Evolutionary conservation across 1,140 invertebrate species (phyloP), one percentile per base, ranked within the genome.

Genomic region (Lethrus apterus): DNA sequence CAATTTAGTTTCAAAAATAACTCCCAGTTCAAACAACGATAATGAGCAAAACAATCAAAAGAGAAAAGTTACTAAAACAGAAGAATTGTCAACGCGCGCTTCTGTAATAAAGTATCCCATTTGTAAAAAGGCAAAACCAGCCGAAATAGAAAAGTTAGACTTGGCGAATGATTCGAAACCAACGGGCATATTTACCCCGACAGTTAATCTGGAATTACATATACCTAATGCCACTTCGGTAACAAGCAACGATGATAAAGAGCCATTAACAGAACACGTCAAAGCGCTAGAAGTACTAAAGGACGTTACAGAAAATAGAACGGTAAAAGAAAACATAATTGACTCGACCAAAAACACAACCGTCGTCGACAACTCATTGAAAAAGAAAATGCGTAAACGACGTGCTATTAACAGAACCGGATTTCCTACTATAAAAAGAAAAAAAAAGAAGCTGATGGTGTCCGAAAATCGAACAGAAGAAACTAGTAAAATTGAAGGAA

Each of bases 341-440:
- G 3, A 21, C 24, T 3, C 18, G 24, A 38, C 44, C 8, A 48
- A 46, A 9, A 45, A 35, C 15, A 30, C 42, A 24, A 21, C 35
- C 32, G 57, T 57, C 20, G 41, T 54, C n/a, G 62, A 64, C 30
- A 55, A 60, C 11, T 55, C 36, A 32, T 47, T 72, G 2, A 79
- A 84, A 55, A 79, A 83, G 51, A 83, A 83, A 63, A 69, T 77
- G 5, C 74, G 82, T 46, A 76, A 86, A 40, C 79, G 86, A 36
- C 83, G 88, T 65, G 74, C 81, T 4, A 81, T 84, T 9, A 93
- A 92, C 63, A 73, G 86, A 53, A 92, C 89, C 8, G 89, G 89
- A 88, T 92, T 92, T 66, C 89, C 89, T 0, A 85, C 78, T 11
- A 70, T 86, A 11, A 87, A 88, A 55, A 86, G 83, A 55, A 92